Conservation (phyloP, 2,113 vertebrate genomes). For the Otus sunia region DNA sequence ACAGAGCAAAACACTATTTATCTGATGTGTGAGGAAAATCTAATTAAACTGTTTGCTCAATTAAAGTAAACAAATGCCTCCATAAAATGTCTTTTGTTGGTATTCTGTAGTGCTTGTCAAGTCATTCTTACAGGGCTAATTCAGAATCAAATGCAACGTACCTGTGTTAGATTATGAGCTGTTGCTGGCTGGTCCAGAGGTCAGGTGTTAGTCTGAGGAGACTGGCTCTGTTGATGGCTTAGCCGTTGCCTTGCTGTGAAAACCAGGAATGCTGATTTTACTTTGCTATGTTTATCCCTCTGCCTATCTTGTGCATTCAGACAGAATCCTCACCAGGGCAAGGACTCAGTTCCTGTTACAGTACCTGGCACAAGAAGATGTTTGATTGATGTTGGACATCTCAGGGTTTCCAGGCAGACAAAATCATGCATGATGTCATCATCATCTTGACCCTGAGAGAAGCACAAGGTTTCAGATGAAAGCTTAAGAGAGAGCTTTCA, state of each 20-base stretch:
- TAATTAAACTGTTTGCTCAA: conserved; percentile 32
- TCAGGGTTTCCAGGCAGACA: neutral
- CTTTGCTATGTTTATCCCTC: neutral
- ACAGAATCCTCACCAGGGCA: neutral
- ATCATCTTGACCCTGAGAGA: neutral
- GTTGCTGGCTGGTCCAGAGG: neutral
- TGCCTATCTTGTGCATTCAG: neutral
- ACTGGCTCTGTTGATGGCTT: neutral
- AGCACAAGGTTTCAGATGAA: neutral
- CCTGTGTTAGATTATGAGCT: neutral
- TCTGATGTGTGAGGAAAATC: conserved; percentile 47
- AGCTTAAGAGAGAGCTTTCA: neutral
- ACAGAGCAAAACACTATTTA: neutral
- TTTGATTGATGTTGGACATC: neutral
- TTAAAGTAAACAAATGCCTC: conserved; percentile 26
- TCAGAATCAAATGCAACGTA: neutral
- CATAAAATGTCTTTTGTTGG: neutral
- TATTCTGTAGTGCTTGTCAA: neutral
- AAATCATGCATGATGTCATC: neutral
- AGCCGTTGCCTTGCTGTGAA: neutral
- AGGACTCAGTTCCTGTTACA: neutral
- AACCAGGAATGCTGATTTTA: neutral
- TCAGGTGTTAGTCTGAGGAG: neutral
- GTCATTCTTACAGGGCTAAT: neutral
- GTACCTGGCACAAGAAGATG: neutral